Conservation (phyloP, 1,140 invertebrate species). For the Drosophila carrolli region DNA sequence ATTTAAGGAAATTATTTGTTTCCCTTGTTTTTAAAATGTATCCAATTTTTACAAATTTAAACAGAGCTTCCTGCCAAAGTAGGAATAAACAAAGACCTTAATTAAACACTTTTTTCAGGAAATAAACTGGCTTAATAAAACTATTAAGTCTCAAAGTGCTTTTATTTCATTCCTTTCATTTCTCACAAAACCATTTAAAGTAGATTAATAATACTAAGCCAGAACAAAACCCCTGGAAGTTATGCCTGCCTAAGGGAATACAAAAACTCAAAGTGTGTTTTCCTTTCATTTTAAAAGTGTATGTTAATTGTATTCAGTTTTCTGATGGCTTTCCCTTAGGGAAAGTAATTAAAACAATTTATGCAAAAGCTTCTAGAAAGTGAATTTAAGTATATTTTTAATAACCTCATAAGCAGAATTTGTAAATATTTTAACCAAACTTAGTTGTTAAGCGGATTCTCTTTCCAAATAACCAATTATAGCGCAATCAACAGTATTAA, state of each 20-base stretch:
- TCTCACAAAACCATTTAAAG: not conserved
- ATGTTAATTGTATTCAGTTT: conserved; percentile 19
- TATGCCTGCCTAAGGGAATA: not conserved
- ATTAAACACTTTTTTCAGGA: too few relatives aligned
- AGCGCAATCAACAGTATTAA: not conserved
- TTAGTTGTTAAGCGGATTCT: not conserved
- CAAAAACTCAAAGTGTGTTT: conserved; percentile 17
- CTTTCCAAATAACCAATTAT: not conserved
- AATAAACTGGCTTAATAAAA: too few relatives aligned
- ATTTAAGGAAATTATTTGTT: too few relatives aligned
- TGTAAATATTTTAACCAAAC: not conserved
- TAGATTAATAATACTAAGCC: not conserved
- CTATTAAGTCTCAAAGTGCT: too few relatives aligned
- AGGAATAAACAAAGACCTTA: too few relatives aligned
- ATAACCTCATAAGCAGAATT: not conserved
- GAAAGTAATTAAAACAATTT: conserved; percentile 21
- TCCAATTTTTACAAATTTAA: too few relatives aligned
- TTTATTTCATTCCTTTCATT: too few relatives aligned
- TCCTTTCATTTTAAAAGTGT: conserved; percentile 24
- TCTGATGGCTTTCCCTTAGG: conserved; percentile 5
- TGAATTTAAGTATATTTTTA: conserved; percentile 4
- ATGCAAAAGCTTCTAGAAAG: conserved; percentile 6
- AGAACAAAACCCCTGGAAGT: not conserved
- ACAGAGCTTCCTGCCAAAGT: too few relatives aligned
- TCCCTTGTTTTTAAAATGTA: too few relatives aligned